These are phyloP conservation scores for Hedya salicella DNA, from an alignment of 2,888 invertebrate species.

Conservation along the genomic window DNA sequence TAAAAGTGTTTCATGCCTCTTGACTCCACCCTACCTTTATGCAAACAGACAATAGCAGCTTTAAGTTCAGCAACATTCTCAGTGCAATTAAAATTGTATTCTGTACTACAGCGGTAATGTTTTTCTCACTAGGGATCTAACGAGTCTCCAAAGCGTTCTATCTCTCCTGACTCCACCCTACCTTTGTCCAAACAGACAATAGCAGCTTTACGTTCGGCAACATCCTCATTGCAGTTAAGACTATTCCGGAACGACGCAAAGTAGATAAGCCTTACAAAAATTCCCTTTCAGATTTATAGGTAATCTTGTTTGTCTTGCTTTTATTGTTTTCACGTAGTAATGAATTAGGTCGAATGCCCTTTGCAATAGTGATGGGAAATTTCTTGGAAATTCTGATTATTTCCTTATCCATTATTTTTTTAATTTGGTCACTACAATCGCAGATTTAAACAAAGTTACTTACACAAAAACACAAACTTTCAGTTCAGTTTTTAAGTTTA, in stretches of 20 bases:
- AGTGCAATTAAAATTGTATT: too few species aligned
- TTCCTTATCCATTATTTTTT: background rate
- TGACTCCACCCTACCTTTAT: slow-evolving; percentile 62
- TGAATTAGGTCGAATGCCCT: slow-evolving; percentile 72
- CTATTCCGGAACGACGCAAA: slow-evolving; percentile 77
- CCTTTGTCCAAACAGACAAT: slow-evolving; percentile 77
- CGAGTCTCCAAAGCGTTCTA: background rate
- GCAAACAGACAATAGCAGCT: slow-evolving; percentile 74
- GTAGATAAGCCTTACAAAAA: slow-evolving; percentile 77
- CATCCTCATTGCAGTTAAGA: slow-evolving; percentile 70
- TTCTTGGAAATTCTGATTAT: background rate
- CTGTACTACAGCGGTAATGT: background rate
- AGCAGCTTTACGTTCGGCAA: slow-evolving; percentile 69
- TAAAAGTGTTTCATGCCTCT: background rate
- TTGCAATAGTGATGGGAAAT: slow-evolving; percentile 55
- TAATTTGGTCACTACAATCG: too few species aligned
- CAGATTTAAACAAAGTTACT: too few species aligned
- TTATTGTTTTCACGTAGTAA: slow-evolving; percentile 76
- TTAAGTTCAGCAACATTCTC: slow-evolving; percentile 51
- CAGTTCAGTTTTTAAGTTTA: too few species aligned
- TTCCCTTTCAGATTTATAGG: slow-evolving; percentile 75
- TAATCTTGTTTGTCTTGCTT: slow-evolving; percentile 76
- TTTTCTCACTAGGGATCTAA: background rate
- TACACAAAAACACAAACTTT: too few species aligned
- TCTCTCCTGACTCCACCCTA: slow-evolving; percentile 46